phyloP scores from a whole-genome alignment of 2,113 vertebrate genomes.

The Chaenogobius annularis region DNA sequence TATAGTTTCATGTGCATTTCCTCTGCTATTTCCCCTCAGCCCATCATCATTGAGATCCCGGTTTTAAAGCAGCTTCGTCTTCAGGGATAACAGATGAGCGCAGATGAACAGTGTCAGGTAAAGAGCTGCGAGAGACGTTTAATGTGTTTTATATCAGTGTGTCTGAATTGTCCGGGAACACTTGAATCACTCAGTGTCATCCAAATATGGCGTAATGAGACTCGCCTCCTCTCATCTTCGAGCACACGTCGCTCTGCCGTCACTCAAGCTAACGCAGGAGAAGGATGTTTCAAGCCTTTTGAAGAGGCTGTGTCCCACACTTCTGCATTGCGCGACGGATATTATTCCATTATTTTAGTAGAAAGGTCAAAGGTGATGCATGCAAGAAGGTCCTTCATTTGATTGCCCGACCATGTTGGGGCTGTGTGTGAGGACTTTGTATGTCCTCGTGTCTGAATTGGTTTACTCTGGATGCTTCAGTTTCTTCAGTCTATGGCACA shows the following conservation, averaged over 20 bases:
- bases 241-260: conserved; percentile 76
- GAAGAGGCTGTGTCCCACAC: conserved; percentile 53
- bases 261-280: conserved; percentile 70
- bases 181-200: conserved; percentile 78
- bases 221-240: conserved; percentile 74
- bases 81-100: conserved; percentile 74
- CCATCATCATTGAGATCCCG: conserved; percentile 52
- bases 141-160: conserved; percentile 82
- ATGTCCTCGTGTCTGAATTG: neutral
- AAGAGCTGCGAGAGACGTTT: conserved; percentile 79
- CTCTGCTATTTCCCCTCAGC: conserved; percentile 36
- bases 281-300: conserved; percentile 64
- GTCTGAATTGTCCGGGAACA: conserved; percentile 79
- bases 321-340: conserved; percentile 59
- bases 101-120: conserved; percentile 80
- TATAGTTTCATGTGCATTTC: conserved; percentile 31
- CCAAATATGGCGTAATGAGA: conserved; percentile 78
- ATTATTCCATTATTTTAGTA: conserved; percentile 65
- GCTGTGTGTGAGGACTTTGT: neutral
- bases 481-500: neutral
- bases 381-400: conserved; percentile 18
- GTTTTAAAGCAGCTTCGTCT: conserved; percentile 55
- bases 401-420: neutral
- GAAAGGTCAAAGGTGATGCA: conserved; percentile 63
- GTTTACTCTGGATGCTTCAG: neutral